Evolutionary conservation across 2,113 vertebrate genomes (phyloP).

Genomic region (Morone saxatilis): DNA sequence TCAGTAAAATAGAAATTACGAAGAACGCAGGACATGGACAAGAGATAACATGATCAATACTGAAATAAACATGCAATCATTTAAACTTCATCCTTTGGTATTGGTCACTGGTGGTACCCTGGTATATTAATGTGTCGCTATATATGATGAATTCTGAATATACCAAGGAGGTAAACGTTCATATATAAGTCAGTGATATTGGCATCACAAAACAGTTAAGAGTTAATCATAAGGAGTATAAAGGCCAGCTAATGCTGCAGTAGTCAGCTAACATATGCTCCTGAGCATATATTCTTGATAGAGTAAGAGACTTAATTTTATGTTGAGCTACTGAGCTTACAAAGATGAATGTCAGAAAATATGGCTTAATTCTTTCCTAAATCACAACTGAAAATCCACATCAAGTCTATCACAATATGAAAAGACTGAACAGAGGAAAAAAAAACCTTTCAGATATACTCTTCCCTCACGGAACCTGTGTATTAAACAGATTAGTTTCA

Average conservation of each 20-base stretch:
- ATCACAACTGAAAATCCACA: constrained; percentile 21
- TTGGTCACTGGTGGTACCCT: neutral
- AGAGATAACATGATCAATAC: neutral
- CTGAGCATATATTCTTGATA: constrained; percentile 30
- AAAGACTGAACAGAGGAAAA: neutral
- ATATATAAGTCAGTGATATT: constrained; percentile 4
- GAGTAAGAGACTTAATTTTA: constrained; percentile 30
- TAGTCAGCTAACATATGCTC: constrained; percentile 9
- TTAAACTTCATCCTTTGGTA: neutral
- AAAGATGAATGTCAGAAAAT: constrained; percentile 40
- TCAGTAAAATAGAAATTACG: neutral
- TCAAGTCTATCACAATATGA: constrained; percentile 6
- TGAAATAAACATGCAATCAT: neutral
- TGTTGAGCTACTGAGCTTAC: constrained; percentile 36
- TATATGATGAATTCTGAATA: neutral
- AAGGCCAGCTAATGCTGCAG: constrained; percentile 12
- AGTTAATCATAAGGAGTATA: constrained; percentile 29
- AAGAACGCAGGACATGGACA: neutral
- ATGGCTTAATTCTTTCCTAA: neutral
- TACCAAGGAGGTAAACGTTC: neutral
- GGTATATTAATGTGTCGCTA: neutral
- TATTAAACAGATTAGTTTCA: constrained; percentile 23
- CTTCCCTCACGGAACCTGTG: neutral
- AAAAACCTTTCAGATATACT: neutral
- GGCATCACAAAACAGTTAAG: neutral